phyloP scores from a whole-genome alignment of 2,797 vertebrate species.

The Gadopsis bispinosus region DNA sequence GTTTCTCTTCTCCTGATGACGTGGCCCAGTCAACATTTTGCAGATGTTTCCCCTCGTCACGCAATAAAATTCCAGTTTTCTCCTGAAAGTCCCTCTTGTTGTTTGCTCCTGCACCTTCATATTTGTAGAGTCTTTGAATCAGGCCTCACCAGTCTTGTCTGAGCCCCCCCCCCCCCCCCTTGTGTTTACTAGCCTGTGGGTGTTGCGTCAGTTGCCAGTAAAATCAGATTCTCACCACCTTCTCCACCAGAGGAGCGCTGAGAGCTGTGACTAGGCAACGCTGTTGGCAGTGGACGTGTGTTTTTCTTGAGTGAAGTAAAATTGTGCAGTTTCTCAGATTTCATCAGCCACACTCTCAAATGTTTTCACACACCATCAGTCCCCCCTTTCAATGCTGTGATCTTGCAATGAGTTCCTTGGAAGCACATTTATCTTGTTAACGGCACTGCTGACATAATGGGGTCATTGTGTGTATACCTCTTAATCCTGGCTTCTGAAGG shows the following conservation, averaged over 20 bases:
- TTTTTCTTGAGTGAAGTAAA: constrained; percentile 40
- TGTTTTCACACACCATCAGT: constrained; percentile 38
- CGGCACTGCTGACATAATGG: constrained; percentile 75
- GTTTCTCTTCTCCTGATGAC: constrained; percentile 38
- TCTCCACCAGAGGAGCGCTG: constrained; percentile 3
- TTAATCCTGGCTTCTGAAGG: constrained; percentile 62
- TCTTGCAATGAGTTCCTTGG: constrained; percentile 62
- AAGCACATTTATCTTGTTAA: constrained; percentile 70
- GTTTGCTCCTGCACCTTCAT: constrained; percentile 25
- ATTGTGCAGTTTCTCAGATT: constrained; percentile 53
- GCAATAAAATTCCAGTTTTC: constrained; percentile 19
- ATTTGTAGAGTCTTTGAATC: constrained; percentile 36
- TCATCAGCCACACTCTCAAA: constrained; percentile 44
- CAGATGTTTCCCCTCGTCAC: constrained; percentile 58
- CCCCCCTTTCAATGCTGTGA: constrained; percentile 35
- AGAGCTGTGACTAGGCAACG: constrained; percentile 11
- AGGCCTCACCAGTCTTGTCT: constrained; percentile 12
- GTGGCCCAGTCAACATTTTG: constrained; percentile 51
- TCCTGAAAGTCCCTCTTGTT: constrained; percentile 12
- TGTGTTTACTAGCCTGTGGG: constrained; percentile 58
- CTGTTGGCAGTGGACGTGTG: constrained; percentile 5
- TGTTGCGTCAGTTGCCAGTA: constrained; percentile 61
- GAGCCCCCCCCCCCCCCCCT: neutral
- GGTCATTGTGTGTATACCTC: constrained; percentile 73
- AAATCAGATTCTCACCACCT: constrained; percentile 47